A percentile compares a stretch with the other conserved stretches of the same genome.
These are phyloP conservation scores for Peribatodes rhomboidaria DNA, from an alignment of 2,888 invertebrate genomes.

Conservation along the genomic window DNA sequence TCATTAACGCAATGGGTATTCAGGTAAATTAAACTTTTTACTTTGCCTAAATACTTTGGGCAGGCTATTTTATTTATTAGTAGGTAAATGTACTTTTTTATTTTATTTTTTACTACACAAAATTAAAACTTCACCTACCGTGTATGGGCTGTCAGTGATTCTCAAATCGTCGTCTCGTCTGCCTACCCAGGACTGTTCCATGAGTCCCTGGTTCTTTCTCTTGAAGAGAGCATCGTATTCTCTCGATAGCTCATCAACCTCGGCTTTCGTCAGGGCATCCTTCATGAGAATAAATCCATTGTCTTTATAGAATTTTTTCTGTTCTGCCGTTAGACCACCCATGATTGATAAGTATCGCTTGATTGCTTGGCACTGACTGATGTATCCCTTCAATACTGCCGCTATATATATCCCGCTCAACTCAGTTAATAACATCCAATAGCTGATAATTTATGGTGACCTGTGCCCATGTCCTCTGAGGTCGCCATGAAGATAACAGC, in stretches of 20 bases:
- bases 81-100: no score
- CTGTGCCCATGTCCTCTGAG: constrained; percentile 24
- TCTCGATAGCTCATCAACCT: constrained; percentile 74
- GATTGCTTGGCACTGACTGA: constrained; percentile 25
- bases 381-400: neutral
- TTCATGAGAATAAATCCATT: constrained; percentile 84
- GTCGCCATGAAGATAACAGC: constrained; percentile 26
- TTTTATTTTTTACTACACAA: no score
- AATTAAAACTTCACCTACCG: constrained; percentile 54
- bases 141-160: constrained; percentile 57
- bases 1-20: no score
- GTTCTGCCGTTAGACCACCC: constrained; percentile 71
- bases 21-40: no score
- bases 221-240: constrained; percentile 84
- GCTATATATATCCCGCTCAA: constrained; percentile 31
- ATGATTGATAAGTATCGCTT: constrained; percentile 41
- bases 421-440: constrained; percentile 17
- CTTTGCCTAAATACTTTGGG: no score
- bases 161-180: constrained; percentile 65
- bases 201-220: constrained; percentile 75
- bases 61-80: no score
- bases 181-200: constrained; percentile 86
- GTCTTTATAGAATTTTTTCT: constrained; percentile 81
- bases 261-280: constrained; percentile 72
- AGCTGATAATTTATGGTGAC: constrained; percentile 36